A percentile compares a stretch with the other conserved stretches of the same genome.
phyloP scores from a whole-genome alignment of 2,888 invertebrate genomes.

The Nomada hirtipes region DNA sequence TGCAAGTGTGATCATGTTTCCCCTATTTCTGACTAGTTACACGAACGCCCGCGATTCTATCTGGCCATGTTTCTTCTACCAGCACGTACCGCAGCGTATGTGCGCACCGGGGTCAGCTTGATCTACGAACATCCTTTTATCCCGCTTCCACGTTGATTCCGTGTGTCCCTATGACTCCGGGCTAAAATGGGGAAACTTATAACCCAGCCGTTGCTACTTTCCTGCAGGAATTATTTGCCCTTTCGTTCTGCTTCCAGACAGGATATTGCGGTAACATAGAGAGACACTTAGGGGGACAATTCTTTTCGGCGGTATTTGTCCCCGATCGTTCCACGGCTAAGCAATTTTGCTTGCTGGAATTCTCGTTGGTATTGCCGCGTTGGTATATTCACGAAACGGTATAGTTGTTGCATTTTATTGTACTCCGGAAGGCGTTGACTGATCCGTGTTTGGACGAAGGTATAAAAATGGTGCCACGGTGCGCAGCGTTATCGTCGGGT shows the following conservation, averaged over 20 bases:
- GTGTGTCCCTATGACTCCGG: background rate
- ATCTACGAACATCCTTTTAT: slow-evolving; percentile 58
- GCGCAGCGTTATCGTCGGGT: background rate
- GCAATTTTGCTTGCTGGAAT: background rate
- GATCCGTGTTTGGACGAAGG: slow-evolving; percentile 2
- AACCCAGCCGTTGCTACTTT: slow-evolving; percentile 45
- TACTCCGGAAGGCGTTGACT: background rate
- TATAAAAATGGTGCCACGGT: background rate
- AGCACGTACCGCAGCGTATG: slow-evolving; percentile 32
- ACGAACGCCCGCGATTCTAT: slow-evolving; percentile 46
- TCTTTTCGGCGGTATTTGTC: background rate
- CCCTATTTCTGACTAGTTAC: slow-evolving; percentile 9
- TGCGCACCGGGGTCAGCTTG: slow-evolving; percentile 59
- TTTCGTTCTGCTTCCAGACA: slow-evolving; percentile 25
- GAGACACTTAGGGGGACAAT: no score
- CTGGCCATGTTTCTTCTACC: slow-evolving; percentile 32
- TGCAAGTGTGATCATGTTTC: slow-evolving; percentile 4
- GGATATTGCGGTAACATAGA: slow-evolving; percentile 31
- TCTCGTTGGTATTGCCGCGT: background rate
- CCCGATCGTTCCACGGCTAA: background rate
- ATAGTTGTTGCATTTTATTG: background rate
- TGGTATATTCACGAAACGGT: background rate
- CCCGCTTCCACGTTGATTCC: background rate
- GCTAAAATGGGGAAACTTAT: slow-evolving; percentile 67
- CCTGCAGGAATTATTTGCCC: slow-evolving; percentile 57